Conservation (phyloP, 1,140 invertebrate species). For the Dryas iulia region DNA sequence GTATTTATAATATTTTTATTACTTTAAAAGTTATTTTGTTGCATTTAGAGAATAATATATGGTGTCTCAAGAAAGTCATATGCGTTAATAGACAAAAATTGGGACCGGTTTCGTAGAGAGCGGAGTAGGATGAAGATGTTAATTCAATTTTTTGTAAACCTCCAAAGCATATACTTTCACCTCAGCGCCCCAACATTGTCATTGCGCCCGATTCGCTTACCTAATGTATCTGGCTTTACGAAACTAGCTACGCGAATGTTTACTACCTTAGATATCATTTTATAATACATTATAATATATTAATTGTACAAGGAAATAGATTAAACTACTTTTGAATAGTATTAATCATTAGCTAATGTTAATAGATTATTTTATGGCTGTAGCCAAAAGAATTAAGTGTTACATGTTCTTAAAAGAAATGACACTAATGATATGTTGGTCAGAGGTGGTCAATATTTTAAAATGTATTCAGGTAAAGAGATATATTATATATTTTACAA, state of each 20-base stretch:
- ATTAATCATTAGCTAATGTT: neutral
- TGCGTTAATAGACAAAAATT: neutral
- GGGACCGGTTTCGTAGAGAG: constrained; percentile 11
- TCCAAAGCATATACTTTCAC: constrained; percentile 60
- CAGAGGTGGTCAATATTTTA: too few species aligned
- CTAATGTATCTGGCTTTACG: constrained; percentile 62
- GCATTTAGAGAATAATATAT: neutral
- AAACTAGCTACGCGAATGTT: constrained; percentile 53
- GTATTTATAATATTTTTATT: too few species aligned
- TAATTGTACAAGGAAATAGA: neutral
- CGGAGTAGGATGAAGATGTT: constrained; percentile 31
- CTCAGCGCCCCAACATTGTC: constrained; percentile 54
- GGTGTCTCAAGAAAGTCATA: neutral
- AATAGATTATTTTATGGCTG: neutral
- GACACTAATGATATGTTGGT: too few species aligned
- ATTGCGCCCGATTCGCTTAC: constrained; percentile 63
- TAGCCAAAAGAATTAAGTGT: neutral
- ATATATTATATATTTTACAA: too few species aligned
- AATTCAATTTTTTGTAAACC: constrained; percentile 34
- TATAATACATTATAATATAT: neutral
- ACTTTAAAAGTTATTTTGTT: too few species aligned
- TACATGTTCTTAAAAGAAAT: too few species aligned
- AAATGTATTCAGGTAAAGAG: too few species aligned
- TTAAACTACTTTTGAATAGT: neutral
- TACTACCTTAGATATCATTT: constrained; percentile 28